A percentile compares a stretch with the other conserved stretches of the same genome.
These are phyloP conservation scores for Chloroclystis v-ata DNA, from an alignment of 2,888 invertebrate species.

Conservation along the genomic window DNA sequence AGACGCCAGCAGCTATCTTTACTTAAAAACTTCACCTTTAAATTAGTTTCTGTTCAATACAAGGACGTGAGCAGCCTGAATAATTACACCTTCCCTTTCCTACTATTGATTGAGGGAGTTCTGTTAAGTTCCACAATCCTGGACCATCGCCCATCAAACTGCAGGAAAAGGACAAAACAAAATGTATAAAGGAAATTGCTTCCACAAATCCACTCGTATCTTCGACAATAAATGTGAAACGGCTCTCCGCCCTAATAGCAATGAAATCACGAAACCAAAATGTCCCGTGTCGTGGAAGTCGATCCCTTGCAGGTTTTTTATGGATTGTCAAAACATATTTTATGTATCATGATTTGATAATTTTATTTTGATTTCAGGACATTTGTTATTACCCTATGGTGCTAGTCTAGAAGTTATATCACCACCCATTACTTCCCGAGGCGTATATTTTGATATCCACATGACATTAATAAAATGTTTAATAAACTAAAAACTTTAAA, in stretches of 20 bases:
- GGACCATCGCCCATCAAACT: constrained; percentile 69
- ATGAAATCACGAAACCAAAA: constrained; percentile 78
- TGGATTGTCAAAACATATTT: constrained; percentile 40
- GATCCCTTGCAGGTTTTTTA: constrained; percentile 54
- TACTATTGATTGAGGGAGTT: constrained; percentile 59
- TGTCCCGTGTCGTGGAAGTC: constrained; percentile 61
- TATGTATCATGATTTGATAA: too few relatives aligned
- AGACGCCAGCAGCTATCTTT: constrained; percentile 22
- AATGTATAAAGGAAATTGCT: constrained; percentile 79
- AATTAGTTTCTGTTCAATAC: constrained; percentile 70
- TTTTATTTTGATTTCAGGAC: too few relatives aligned
- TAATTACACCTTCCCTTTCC: constrained; percentile 63
- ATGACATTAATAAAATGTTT: too few relatives aligned
- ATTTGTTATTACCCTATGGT: too few relatives aligned
- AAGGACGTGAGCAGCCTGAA: constrained; percentile 64
- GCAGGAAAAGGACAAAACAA: constrained; percentile 77
- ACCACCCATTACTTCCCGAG: too few relatives aligned
- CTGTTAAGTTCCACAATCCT: constrained; percentile 69
- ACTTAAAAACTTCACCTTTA: constrained; percentile 52
- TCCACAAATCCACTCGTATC: constrained; percentile 79
- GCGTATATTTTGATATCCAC: too few relatives aligned
- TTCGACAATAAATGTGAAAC: constrained; percentile 75
- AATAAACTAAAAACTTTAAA: too few relatives aligned
- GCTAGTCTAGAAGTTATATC: too few relatives aligned
- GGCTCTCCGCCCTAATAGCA: constrained; percentile 74